Evolutionary conservation across 2,888 invertebrate species (phyloP).

Genomic region (Pachliopta kotzebuea): DNA sequence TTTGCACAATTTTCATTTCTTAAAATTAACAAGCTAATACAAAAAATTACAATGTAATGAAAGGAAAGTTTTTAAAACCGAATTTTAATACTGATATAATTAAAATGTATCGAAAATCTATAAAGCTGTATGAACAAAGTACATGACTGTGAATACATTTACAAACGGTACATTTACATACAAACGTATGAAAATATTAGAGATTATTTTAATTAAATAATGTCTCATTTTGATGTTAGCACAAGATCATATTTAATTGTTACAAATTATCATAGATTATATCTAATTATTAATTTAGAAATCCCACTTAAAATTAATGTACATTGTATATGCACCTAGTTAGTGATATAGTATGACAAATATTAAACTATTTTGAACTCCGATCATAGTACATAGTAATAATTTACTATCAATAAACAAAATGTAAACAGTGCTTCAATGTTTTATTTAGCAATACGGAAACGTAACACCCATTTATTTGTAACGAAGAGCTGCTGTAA

Average conservation of each 20-base stretch:
- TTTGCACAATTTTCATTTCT: not conserved
- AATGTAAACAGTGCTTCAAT: not conserved
- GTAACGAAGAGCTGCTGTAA: not conserved
- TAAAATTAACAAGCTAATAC: not conserved
- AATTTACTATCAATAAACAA: slow-evolving; percentile 14
- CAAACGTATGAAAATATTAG: not conserved
- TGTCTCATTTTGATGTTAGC: slow-evolving; percentile 7
- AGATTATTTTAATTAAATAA: not conserved
- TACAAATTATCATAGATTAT: slow-evolving; percentile 17
- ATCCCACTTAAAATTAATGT: not conserved
- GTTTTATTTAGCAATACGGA: slow-evolving; percentile 10
- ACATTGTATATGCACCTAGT: slow-evolving; percentile 21
- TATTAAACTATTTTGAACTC: slow-evolving; percentile 21
- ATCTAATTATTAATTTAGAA: slow-evolving; percentile 9
- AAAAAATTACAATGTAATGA: not conserved
- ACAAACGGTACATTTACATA: not conserved
- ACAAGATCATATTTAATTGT: slow-evolving; percentile 22
- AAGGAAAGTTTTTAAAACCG: not conserved
- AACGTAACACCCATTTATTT: not conserved
- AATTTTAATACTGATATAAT: slow-evolving; percentile 5
- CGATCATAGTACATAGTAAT: slow-evolving; percentile 9
- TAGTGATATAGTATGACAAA: slow-evolving; percentile 22
- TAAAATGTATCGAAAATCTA: not conserved
- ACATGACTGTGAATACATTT: not conserved
- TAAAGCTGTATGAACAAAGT: not conserved